Percentiles rank a stretch among this genome's conserved stretches.
These are phyloP conservation scores for Gulo gulo DNA, from an alignment of 2,113 vertebrate species.

Conservation along the genomic window DNA sequence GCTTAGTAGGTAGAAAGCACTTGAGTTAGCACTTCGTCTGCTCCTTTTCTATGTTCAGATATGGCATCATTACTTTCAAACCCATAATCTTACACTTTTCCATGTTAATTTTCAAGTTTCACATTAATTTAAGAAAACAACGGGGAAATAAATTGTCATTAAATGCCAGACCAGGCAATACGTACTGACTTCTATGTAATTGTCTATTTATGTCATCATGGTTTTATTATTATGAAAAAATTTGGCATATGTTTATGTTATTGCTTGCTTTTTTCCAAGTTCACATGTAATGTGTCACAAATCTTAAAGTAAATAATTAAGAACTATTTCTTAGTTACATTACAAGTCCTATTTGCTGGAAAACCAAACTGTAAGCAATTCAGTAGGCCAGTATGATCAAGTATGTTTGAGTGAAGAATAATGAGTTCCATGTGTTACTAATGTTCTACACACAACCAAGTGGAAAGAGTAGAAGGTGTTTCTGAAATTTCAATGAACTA, in stretches of 20 bases:
- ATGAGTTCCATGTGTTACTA: slow-evolving; percentile 32
- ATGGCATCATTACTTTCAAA: background rate
- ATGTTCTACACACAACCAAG: background rate
- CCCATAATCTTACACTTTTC: background rate
- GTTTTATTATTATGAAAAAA: slow-evolving; percentile 19
- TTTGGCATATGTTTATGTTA: background rate
- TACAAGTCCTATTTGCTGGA: background rate
- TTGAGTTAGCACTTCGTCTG: background rate
- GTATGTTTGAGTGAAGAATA: background rate
- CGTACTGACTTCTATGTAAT: background rate
- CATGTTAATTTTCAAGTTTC: background rate
- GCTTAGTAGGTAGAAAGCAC: background rate
- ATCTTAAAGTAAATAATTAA: slow-evolving; percentile 45
- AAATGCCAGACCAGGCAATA: background rate
- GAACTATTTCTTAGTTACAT: slow-evolving; percentile 5
- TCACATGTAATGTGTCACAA: background rate
- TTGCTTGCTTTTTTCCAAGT: slow-evolving; percentile 11
- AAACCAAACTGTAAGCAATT: background rate
- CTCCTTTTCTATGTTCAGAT: background rate
- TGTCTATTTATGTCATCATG: background rate
- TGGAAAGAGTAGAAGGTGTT: slow-evolving; percentile 6
- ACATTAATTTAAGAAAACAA: background rate
- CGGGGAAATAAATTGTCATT: background rate
- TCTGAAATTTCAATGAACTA: slow-evolving; percentile 26
- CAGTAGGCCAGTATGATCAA: slow-evolving; percentile 32